A percentile compares a stretch with the other conserved stretches of the same genome.
phyloP scores from a whole-genome alignment of 1,140 invertebrate species.

The Goniozus legneri region DNA sequence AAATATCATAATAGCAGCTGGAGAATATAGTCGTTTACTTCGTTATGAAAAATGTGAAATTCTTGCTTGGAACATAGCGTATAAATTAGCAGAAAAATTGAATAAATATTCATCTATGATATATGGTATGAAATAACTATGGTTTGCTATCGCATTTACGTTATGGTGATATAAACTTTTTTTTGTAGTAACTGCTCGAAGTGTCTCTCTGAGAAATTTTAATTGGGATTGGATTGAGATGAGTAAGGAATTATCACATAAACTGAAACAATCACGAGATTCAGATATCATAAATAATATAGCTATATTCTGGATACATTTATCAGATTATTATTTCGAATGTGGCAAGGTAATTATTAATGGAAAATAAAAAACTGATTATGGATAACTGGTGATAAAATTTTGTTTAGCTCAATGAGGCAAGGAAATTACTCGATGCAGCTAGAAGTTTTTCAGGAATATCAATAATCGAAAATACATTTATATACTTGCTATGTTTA shows the following conservation, averaged over 20 bases:
- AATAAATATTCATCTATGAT: constrained; percentile 26
- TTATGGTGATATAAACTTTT: not conserved
- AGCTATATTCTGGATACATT: constrained; percentile 35
- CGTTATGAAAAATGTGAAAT: constrained; percentile 30
- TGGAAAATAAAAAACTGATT: not conserved
- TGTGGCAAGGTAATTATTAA: constrained; percentile 29
- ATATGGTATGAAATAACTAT: constrained; percentile 23
- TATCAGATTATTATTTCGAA: constrained; percentile 45
- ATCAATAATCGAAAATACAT: constrained; percentile 16
- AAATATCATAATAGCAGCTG: constrained; percentile 28
- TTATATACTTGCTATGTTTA: constrained; percentile 27
- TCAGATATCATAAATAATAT: constrained; percentile 19
- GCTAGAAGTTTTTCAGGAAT: constrained; percentile 23
- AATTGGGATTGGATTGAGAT: constrained; percentile 35
- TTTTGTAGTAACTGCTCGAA: constrained; percentile 32
- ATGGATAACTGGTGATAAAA: not conserved
- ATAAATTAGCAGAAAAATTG: constrained; percentile 26
- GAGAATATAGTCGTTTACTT: constrained; percentile 36
- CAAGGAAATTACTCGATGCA: constrained; percentile 29
- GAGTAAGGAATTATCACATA: constrained; percentile 21
- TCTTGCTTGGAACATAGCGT: constrained; percentile 32
- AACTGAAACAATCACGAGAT: constrained; percentile 23
- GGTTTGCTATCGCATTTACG: not conserved
- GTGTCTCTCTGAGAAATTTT: constrained; percentile 34
- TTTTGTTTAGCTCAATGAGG: constrained; percentile 26